These are phyloP conservation scores for Troides oblongomaculatus DNA, from an alignment of 2,888 invertebrate genomes.

Conservation along the genomic window DNA sequence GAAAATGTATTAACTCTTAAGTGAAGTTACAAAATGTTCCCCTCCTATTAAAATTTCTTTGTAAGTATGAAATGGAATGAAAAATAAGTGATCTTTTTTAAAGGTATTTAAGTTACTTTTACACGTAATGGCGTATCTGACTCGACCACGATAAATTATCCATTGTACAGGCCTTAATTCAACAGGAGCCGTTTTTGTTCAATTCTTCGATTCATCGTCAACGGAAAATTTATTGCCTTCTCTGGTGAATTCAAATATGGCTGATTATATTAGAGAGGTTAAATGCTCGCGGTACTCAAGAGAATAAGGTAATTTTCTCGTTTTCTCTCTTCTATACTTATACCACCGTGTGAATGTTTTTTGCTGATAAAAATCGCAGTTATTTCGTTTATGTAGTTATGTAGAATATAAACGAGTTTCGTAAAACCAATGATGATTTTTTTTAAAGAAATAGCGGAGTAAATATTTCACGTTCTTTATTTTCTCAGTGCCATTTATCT, in stretches of 20 bases:
- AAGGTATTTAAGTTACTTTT: slow-evolving; percentile 45
- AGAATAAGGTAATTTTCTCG: slow-evolving; percentile 58
- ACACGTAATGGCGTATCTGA: slow-evolving; percentile 52
- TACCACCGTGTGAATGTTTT: slow-evolving; percentile 31
- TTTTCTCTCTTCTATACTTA: slow-evolving; percentile 50
- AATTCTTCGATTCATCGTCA: slow-evolving; percentile 76
- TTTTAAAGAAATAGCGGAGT: background rate
- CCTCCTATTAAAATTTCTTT: background rate
- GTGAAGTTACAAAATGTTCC: background rate
- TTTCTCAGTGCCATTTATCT: slow-evolving; percentile 39
- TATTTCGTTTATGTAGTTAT: background rate
- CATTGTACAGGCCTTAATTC: slow-evolving; percentile 71
- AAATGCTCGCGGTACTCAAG: slow-evolving; percentile 62
- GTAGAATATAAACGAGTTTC: background rate
- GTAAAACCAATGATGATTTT: background rate
- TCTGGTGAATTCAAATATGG: slow-evolving; percentile 73
- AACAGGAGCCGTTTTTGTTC: slow-evolving; percentile 77
- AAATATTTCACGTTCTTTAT: background rate
- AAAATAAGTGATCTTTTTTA: slow-evolving; percentile 5
- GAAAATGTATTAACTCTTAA: background rate
- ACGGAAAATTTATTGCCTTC: slow-evolving; percentile 75
- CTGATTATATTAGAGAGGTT: slow-evolving; percentile 68
- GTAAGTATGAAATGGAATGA: background rate
- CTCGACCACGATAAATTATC: slow-evolving; percentile 75
- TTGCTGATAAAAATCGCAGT: slow-evolving; percentile 33